phyloP scores from a whole-genome alignment of 2,888 invertebrate species.

The Notodonta ziczac region DNA sequence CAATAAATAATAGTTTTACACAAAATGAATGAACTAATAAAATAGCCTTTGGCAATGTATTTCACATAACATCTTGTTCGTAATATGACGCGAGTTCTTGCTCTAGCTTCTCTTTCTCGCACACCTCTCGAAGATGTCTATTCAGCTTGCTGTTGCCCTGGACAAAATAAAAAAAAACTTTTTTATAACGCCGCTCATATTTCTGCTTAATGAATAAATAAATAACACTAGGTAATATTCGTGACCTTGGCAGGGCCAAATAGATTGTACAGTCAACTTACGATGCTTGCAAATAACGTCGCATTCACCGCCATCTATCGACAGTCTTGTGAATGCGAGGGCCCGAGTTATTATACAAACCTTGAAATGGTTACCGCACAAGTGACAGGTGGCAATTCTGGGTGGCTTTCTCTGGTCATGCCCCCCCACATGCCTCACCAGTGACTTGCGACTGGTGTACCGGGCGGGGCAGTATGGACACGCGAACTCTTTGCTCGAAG shows the following conservation, averaged over 20 bases:
- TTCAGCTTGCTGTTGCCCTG: conserved; percentile 71
- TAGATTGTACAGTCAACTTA: no score
- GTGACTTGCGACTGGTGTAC: conserved; percentile 49
- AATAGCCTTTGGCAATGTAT: background rate
- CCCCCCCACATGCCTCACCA: conserved; percentile 46
- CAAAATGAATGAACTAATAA: no score
- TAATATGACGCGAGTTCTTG: conserved; percentile 57
- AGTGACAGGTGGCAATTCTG: conserved; percentile 56
- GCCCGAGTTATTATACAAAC: conserved; percentile 44
- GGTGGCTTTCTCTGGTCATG: conserved; percentile 28
- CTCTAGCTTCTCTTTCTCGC: conserved; percentile 64
- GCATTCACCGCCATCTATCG: no score
- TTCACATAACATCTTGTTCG: conserved; percentile 29
- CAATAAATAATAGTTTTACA: no score
- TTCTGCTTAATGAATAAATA: no score
- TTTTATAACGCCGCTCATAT: no score
- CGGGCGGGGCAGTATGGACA: conserved; percentile 49
- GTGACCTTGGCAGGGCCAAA: no score
- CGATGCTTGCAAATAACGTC: no score
- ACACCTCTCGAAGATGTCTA: conserved; percentile 69
- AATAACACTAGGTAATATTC: no score
- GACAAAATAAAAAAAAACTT: conserved; percentile 22
- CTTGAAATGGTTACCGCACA: conserved; percentile 68
- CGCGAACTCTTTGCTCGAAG: conserved; percentile 35
- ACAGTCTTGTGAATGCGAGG: no score